Evolutionary conservation across 2,797 vertebrate species (phyloP).

Genomic region (Hybognathus amarus): DNA sequence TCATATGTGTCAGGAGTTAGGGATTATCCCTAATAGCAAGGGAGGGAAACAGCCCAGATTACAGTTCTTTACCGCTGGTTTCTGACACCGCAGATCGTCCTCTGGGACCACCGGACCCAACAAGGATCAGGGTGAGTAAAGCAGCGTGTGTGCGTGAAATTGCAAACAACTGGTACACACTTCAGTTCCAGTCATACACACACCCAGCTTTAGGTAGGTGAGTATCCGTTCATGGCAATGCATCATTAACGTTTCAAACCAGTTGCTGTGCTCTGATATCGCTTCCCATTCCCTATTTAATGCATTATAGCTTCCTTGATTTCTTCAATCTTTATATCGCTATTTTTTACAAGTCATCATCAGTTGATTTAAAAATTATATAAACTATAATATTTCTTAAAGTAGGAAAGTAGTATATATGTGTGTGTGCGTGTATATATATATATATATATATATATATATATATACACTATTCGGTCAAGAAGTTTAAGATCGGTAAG

Average conservation of each 20-base stretch:
- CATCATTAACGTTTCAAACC: neutral
- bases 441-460: no score
- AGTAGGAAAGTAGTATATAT: no score
- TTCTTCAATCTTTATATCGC: neutral
- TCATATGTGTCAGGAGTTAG: slow-evolving; percentile 24
- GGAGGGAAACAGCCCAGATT: neutral
- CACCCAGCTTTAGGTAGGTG: neutral
- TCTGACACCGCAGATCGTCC: slow-evolving; percentile 6
- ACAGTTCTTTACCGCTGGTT: slow-evolving; percentile 13
- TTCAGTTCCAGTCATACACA: slow-evolving; percentile 13
- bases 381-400: neutral
- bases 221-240: neutral
- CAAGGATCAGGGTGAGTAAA: slow-evolving; percentile 6
- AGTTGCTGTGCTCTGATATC: neutral
- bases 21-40: slow-evolving; percentile 39
- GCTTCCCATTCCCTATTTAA: neutral
- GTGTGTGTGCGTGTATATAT: no score
- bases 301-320: neutral
- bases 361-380: neutral
- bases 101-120: slow-evolving; percentile 19
- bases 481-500: no score
- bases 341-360: neutral
- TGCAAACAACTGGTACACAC: slow-evolving; percentile 2
- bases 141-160: neutral
- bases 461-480: no score